Evolutionary conservation across 2,888 invertebrate species (phyloP).

Genomic region (Nephrotoma flavescens): DNA sequence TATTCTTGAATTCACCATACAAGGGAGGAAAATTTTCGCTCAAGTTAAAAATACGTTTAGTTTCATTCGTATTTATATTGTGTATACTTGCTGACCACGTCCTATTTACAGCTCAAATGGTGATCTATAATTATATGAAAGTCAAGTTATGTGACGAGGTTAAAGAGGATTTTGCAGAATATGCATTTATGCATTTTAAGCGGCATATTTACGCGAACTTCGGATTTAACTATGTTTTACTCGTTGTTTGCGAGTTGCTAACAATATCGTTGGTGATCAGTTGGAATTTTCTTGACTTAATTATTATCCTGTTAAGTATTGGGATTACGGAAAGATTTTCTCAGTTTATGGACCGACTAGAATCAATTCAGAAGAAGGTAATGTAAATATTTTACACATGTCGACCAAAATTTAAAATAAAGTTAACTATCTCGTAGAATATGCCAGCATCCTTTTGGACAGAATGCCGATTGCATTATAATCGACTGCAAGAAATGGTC

Average conservation of each 20-base stretch:
- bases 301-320: conserved; percentile 50
- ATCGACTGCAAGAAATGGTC: conserved; percentile 44
- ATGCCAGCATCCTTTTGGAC: conserved; percentile 51
- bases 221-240: background rate
- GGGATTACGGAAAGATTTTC: conserved; percentile 47
- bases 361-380: background rate
- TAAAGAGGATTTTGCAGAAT: background rate
- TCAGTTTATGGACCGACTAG: conserved; percentile 38
- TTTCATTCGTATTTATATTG: background rate
- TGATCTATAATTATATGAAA: background rate
- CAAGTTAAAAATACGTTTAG: background rate
- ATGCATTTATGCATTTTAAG: background rate
- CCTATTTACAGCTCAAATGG: background rate
- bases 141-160: background rate
- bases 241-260: conserved; percentile 18
- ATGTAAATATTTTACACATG: conserved; percentile 6
- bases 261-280: conserved; percentile 40
- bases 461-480: conserved; percentile 47
- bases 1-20: background rate
- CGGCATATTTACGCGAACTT: background rate
- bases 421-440: conserved; percentile 12
- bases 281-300: conserved; percentile 59
- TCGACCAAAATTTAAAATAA: background rate
- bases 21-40: background rate
- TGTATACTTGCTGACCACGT: background rate